A percentile compares a stretch with the other conserved stretches of the same genome.
phyloP scores from a whole-genome alignment of 2,888 invertebrate genomes.

The Caenorhabditis wallacei region DNA sequence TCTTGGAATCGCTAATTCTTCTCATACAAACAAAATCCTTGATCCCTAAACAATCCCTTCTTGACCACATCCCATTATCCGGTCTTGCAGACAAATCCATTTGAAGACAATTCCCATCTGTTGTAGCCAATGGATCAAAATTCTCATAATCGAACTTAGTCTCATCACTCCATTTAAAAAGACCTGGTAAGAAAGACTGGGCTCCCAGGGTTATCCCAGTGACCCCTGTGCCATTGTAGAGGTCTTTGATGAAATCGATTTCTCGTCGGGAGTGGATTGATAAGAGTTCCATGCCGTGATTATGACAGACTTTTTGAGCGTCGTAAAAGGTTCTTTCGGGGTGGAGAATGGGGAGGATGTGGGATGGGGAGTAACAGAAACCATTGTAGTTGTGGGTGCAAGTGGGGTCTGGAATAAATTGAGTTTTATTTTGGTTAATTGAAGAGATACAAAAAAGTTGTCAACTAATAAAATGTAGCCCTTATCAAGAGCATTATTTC shows the following conservation, averaged over 20 bases:
- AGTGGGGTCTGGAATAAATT: background rate
- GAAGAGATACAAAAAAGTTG: too few species aligned
- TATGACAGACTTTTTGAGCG: background rate
- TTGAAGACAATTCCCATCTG: slow-evolving; percentile 8
- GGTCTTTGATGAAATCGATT: background rate
- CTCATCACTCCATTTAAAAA: slow-evolving; percentile 6
- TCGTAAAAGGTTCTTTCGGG: background rate
- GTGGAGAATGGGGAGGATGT: background rate
- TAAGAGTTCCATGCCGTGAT: background rate
- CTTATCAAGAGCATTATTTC: too few species aligned
- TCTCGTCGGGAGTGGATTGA: slow-evolving; percentile 28
- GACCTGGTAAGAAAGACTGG: background rate
- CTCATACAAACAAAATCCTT: slow-evolving; percentile 28
- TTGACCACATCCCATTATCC: slow-evolving; percentile 18
- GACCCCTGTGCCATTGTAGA: background rate
- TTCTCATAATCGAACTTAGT: slow-evolving; percentile 9
- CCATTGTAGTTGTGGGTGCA: slow-evolving; percentile 38
- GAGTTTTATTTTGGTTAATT: background rate
- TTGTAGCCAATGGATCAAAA: slow-evolving; percentile 1
- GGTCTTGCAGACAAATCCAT: slow-evolving; percentile 4
- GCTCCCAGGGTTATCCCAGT: slow-evolving; percentile 3
- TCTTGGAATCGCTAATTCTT: too few species aligned
- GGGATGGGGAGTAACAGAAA: slow-evolving; percentile 19
- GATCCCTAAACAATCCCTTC: background rate
- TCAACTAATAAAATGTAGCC: too few species aligned